Base-by-base conservation (phyloP, 2,113 vertebrate species). In the Ammospiza caudacuta region DNA sequence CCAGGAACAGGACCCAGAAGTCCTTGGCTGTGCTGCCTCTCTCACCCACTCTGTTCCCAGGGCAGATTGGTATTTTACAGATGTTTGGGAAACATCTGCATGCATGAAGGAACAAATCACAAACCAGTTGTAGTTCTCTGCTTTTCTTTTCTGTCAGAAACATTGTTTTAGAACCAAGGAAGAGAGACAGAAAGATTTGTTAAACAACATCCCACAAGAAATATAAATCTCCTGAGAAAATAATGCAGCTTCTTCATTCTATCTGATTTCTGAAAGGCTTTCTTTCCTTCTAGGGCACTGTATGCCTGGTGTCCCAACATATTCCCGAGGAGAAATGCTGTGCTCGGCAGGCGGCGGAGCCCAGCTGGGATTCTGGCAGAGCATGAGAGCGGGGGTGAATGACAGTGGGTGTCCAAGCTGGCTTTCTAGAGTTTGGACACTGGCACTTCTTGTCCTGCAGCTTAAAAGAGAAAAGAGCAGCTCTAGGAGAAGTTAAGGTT, bases 181-280 rank as follows among this genome's bases (percentile, higher is more conserved):
- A 88, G 39, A 88, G 35, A 78, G 75, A 90, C 82, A 88, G 82
- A 96, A 95, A 86, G 68, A 90, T 86, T 72, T 92, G 47, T 93
- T 94, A 93, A 80, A 84, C 85, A 95, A 94, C 62, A 77, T 88
- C 93, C 90, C 92, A 89, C 1, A 6, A 93, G 79, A 52, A 83
- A 67, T 78, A 90, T 96, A 95, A 95, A 96, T 97, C 94, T 94
- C 84, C 46, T 47, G 78, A 96, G 92, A 94, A 94, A 92, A 95
- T 93, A 96, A 86, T 94, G 64, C 9, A 5, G 51, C 79, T 83
- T 63, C 79, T 91, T 88, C 85, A 52, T 90, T 82, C 76, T 83
- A 55, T 88, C 87, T 85, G 84, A 51, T 81, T 96, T 91, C 92
- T 92, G 67, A 86, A 94, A 86, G 87, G 67, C 74, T 63, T 76